Evolutionary conservation across 2,888 invertebrate genomes (phyloP).

Genomic region (Chymomyza caudatula): DNA sequence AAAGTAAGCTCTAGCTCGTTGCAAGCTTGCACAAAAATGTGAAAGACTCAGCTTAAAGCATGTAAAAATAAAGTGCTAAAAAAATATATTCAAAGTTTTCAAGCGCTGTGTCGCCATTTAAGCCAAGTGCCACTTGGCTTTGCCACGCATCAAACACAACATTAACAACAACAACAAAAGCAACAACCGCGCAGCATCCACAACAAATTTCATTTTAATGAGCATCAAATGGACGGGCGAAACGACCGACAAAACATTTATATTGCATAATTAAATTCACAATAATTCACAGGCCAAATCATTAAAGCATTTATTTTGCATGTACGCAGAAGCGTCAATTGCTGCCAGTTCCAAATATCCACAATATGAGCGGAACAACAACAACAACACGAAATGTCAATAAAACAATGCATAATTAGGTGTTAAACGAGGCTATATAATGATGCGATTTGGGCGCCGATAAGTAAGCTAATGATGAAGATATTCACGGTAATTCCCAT

Average conservation of each 20-base stretch:
- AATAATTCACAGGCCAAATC: slow-evolving; percentile 62
- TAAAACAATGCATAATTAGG: not conserved
- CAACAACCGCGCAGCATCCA: slow-evolving; percentile 19
- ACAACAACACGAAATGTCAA: not conserved
- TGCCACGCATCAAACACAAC: slow-evolving; percentile 17
- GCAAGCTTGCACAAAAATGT: not conserved
- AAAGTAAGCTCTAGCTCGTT: no score
- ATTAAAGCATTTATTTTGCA: slow-evolving; percentile 35
- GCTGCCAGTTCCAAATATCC: not conserved
- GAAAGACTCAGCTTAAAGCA: not conserved
- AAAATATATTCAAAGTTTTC: slow-evolving; percentile 18
- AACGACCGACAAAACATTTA: slow-evolving; percentile 18
- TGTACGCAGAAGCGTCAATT: not conserved
- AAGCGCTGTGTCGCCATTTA: slow-evolving; percentile 51
- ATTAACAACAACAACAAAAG: not conserved
- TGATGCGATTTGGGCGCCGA: not conserved
- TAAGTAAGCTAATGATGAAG: not conserved
- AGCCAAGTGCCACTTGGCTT: slow-evolving; percentile 49
- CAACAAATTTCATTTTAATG: slow-evolving; percentile 65
- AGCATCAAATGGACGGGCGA: slow-evolving; percentile 45
- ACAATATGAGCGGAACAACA: not conserved
- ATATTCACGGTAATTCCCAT: not conserved
- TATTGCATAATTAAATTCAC: slow-evolving; percentile 61
- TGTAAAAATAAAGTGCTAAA: not conserved
- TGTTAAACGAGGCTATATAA: not conserved